Percentiles rank a stretch among this genome's conserved stretches.
Conservation (phyloP, 23 tunicate genomes). For the Corella eumyota region DNA sequence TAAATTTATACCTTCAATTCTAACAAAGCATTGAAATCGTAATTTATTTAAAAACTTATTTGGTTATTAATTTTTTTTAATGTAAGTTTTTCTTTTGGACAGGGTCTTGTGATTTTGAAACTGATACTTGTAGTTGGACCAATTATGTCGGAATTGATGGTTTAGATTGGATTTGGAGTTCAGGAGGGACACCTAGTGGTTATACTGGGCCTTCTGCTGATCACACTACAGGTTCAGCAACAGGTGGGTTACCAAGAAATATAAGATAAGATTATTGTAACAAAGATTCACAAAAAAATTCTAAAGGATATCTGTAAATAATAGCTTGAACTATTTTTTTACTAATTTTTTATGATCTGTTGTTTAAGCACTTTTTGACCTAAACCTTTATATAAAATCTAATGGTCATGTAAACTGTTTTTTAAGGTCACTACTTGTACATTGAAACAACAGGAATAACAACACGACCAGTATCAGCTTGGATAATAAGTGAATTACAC, state of each 20-base stretch:
- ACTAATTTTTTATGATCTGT: too few species aligned
- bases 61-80: too few species aligned
- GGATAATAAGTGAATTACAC: slow-evolving; percentile 61
- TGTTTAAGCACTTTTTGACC: too few species aligned
- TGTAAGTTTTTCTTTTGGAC: too few species aligned
- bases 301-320: too few species aligned
- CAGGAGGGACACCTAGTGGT: slow-evolving; percentile 67
- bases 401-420: too few species aligned
- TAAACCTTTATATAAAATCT: too few species aligned
- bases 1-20: too few species aligned
- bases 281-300: background rate
- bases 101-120: slow-evolving; percentile 87
- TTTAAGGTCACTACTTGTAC: slow-evolving; percentile 63
- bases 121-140: slow-evolving; percentile 70
- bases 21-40: too few species aligned
- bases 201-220: slow-evolving; percentile 75
- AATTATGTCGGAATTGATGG: slow-evolving; percentile 40
- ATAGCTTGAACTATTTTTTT: too few species aligned
- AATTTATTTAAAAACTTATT: too few species aligned
- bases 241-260: slow-evolving; percentile 23
- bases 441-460: slow-evolving; percentile 52
- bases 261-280: background rate
- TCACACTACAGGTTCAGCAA: slow-evolving; percentile 60
- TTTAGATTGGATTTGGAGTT: slow-evolving; percentile 89
- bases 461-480: slow-evolving; percentile 13